Evolutionary conservation across 2,113 vertebrate species (phyloP).

Genomic region (Syngnathoides biaculeatus): DNA sequence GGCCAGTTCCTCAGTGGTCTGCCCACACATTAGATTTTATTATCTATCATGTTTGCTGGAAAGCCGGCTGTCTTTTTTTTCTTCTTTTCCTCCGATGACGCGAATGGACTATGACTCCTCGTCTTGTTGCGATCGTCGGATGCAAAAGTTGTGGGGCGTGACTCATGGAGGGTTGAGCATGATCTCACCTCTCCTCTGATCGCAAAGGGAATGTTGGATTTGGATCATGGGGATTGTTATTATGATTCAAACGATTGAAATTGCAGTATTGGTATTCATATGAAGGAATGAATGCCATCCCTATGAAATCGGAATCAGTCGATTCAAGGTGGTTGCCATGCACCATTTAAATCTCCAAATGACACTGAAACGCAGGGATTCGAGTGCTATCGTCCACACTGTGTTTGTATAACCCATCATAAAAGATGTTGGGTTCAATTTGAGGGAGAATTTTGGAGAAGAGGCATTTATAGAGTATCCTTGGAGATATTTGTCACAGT

Average conservation of each 20-base stretch:
- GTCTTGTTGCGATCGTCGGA: constrained; percentile 30
- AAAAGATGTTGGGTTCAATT: background rate
- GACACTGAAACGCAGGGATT: background rate
- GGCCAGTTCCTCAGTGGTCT: constrained; percentile 34
- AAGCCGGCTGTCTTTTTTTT: constrained; percentile 48
- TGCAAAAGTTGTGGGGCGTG: constrained; percentile 18
- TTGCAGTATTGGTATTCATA: background rate
- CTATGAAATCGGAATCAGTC: background rate
- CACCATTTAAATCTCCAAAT: background rate
- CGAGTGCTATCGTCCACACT: background rate
- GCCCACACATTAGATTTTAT: constrained; percentile 38
- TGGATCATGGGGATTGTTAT: background rate
- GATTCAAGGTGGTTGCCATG: background rate
- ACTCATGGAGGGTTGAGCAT: constrained; percentile 32
- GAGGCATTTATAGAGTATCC: background rate
- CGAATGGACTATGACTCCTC: constrained; percentile 28
- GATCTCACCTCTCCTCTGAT: constrained; percentile 7
- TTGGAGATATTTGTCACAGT: background rate
- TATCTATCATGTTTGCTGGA: constrained; percentile 32
- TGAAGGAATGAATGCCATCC: background rate
- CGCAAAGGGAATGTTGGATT: background rate
- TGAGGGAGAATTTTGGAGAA: background rate
- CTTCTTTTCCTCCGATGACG: constrained; percentile 37
- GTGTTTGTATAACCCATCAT: too few species aligned
- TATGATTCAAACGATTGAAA: background rate